phyloP scores from a whole-genome alignment of 1,140 invertebrate genomes.

The Pristionchus pacificus region DNA sequence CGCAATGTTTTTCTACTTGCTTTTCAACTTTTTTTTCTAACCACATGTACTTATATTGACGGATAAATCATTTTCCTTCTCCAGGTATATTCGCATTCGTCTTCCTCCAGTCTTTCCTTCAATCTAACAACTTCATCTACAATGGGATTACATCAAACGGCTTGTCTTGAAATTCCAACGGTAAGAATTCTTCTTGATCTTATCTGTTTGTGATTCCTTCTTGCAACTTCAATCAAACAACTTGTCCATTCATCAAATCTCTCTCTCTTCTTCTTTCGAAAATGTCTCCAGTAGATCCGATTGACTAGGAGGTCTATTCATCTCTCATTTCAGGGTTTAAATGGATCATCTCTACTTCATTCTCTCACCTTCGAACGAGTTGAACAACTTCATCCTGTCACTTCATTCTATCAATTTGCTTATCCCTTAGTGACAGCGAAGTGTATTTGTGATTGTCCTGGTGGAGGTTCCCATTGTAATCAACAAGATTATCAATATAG shows the following conservation, averaged over 20 bases:
- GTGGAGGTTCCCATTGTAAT: slow-evolving; percentile 43
- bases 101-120: background rate
- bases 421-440: slow-evolving; percentile 32
- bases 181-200: no score
- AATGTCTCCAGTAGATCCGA: no score
- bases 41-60: no score
- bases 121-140: background rate
- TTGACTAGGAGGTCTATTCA: background rate
- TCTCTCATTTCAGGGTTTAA: background rate
- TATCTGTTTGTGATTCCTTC: no score
- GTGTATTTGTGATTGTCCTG: slow-evolving; percentile 52
- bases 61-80: no score
- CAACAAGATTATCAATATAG: slow-evolving; percentile 46
- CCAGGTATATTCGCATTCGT: no score
- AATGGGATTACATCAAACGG: background rate
- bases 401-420: slow-evolving; percentile 39
- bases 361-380: slow-evolving; percentile 43
- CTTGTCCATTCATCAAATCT: no score
- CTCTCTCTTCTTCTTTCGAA: no score
- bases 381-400: slow-evolving; percentile 49
- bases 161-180: background rate
- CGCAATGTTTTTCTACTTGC: no score
- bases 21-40: no score
- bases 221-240: no score
- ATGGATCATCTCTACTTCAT: slow-evolving; percentile 26